These are phyloP conservation scores for Burhinus oedicnemus DNA, from an alignment of 2,113 vertebrate species.

Conservation along the genomic window DNA sequence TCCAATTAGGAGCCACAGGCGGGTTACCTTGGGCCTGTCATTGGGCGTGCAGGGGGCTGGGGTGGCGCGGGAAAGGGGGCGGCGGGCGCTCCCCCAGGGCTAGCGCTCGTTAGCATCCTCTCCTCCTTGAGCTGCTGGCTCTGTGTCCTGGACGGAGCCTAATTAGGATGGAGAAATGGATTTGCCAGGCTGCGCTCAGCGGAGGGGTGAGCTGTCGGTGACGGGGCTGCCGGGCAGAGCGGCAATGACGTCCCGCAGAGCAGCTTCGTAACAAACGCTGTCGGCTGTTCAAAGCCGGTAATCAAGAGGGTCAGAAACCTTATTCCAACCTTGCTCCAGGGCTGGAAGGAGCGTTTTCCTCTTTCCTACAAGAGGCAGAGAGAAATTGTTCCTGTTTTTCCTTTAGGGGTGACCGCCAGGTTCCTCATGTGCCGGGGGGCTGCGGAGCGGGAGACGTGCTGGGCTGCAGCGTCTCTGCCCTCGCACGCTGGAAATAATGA, in stretches of 20 bases:
- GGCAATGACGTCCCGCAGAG: accelerated
- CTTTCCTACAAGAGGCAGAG: not conserved
- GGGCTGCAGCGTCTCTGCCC: not conserved
- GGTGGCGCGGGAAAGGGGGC: not conserved
- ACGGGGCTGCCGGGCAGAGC: not conserved
- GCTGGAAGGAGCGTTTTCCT: not conserved
- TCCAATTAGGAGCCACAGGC: not conserved
- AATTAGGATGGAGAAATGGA: not conserved
- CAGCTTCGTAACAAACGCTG: not conserved
- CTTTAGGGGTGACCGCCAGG: accelerated
- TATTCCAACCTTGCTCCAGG: not conserved
- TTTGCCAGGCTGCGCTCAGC: not conserved
- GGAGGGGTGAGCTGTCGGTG: accelerated
- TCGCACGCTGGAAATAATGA: accelerated
- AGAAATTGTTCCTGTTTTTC: not conserved
- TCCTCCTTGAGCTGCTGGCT: not conserved
- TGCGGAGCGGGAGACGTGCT: accelerated
- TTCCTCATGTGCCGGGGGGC: accelerated
- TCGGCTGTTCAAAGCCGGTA: not conserved
- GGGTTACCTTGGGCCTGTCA: not conserved
- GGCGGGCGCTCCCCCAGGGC: accelerated
- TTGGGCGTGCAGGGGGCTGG: not conserved
- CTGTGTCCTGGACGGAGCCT: accelerated
- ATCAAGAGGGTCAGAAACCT: not conserved
- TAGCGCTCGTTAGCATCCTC: not conserved